phyloP scores from a whole-genome alignment of 1,140 invertebrate genomes.

The Halotydeus destructor region DNA sequence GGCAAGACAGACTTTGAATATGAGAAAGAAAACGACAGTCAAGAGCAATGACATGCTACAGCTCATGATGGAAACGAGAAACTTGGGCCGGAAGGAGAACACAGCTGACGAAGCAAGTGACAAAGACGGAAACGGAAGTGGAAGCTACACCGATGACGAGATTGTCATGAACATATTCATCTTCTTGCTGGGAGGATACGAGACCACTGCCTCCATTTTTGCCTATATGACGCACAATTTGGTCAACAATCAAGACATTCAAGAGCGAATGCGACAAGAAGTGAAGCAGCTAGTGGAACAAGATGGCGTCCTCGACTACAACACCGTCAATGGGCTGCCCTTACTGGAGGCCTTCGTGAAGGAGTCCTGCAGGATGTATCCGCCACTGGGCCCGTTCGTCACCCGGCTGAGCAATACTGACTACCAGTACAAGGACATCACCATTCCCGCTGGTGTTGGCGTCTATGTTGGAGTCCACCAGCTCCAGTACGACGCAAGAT shows the following conservation, averaged over 20 bases:
- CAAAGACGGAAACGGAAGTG: no score
- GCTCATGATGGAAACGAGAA: constrained; percentile 15
- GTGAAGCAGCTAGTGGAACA: constrained; percentile 15
- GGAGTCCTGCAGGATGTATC: constrained; percentile 37
- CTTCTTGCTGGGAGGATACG: constrained; percentile 23
- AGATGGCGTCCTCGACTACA: constrained; percentile 14
- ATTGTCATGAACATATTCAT: constrained; percentile 22
- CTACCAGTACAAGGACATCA: constrained; percentile 20
- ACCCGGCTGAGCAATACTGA: neutral
- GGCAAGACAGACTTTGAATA: no score
- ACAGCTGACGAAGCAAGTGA: no score
- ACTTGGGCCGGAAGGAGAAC: no score
- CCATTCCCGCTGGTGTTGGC: constrained; percentile 23
- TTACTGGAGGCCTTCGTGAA: constrained; percentile 26
- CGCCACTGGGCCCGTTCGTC: constrained; percentile 35
- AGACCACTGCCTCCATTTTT: constrained; percentile 23
- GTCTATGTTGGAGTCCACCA: constrained; percentile 22
- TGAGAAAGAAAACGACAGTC: constrained; percentile 8
- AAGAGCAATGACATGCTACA: constrained; percentile 16
- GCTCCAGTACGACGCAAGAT: constrained; percentile 24
- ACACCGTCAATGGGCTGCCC: constrained; percentile 18
- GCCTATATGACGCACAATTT: constrained; percentile 20
- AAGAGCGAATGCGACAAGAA: constrained; percentile 25
- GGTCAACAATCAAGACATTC: constrained; percentile 24
- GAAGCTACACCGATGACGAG: constrained; percentile 20